Percentiles rank a stretch among this genome's conserved stretches.
phyloP scores from a whole-genome alignment of 2,888 invertebrate species.

The Cheilosia vernalis region DNA sequence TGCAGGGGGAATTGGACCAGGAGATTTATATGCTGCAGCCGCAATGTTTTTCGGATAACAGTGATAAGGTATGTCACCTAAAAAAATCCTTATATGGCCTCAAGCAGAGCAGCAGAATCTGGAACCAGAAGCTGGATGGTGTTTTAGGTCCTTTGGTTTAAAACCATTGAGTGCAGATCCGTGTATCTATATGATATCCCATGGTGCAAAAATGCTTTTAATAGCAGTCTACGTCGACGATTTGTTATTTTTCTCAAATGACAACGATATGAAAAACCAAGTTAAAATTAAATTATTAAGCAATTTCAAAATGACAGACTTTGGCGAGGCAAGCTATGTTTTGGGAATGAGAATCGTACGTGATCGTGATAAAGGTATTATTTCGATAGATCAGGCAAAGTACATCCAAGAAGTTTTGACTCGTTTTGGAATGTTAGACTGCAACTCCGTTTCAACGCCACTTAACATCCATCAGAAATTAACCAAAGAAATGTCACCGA shows the following conservation, averaged over 20 bases:
- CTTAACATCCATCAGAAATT: too few species aligned
- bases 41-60: neutral
- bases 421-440: neutral
- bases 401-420: neutral
- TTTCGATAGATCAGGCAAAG: neutral
- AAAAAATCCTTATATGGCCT: neutral
- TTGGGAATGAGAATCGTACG: neutral
- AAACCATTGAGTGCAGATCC: slow-evolving; percentile 9
- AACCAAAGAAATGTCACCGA: too few species aligned
- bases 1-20: neutral
- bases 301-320: neutral
- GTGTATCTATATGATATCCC: slow-evolving; percentile 49
- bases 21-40: neutral
- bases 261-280: neutral
- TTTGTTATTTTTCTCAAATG: neutral
- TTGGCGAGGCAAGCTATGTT: neutral
- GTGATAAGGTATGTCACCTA: neutral
- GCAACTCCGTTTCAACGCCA: too few species aligned
- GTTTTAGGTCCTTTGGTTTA: neutral
- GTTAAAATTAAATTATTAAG: too few species aligned
- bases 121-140: slow-evolving; percentile 7
- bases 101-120: neutral
- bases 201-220: neutral
- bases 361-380: neutral
- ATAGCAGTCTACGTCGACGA: neutral